Evolutionary conservation across 2,113 vertebrate species (phyloP).

Genomic region (Atherinomorus stipes): DNA sequence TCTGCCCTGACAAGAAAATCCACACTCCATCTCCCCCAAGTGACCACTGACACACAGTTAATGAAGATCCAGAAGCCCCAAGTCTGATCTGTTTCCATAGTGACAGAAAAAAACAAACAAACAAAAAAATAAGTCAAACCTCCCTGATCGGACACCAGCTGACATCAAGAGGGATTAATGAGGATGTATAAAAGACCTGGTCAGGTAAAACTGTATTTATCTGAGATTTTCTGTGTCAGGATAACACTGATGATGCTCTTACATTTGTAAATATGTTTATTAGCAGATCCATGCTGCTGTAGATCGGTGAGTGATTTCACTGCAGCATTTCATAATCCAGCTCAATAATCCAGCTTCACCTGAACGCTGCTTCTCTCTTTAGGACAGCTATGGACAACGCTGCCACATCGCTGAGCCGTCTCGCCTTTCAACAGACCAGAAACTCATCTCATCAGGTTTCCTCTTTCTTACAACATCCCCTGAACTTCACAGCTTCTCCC

Average conservation of each 20-base stretch:
- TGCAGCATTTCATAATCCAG: not conserved
- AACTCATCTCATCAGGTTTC: not conserved
- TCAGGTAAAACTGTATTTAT: not conserved
- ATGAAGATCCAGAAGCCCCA: conserved; percentile 31
- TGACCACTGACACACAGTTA: conserved; percentile 17
- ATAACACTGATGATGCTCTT: no score
- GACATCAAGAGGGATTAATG: conserved; percentile 18
- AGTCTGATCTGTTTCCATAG: not conserved
- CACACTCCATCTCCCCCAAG: conserved; percentile 3
- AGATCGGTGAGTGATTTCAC: conserved; percentile 32
- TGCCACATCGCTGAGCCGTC: not conserved
- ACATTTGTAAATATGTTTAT: not conserved
- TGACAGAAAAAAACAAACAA: conserved; percentile 10
- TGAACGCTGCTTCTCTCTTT: conserved; percentile 3
- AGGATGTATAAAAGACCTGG: conserved; percentile 35
- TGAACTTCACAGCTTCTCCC: not conserved
- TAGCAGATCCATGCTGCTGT: not conserved
- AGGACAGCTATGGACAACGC: conserved; percentile 43
- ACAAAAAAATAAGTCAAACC: conserved; percentile 14
- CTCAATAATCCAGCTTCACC: not conserved
- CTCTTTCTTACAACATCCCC: not conserved
- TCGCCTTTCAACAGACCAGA: conserved; percentile 7
- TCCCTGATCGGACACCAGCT: conserved; percentile 20
- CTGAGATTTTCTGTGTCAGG: not conserved
- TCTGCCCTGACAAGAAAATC: conserved; percentile 33